A percentile compares a stretch with the other conserved stretches of the same genome.
Evolutionary conservation across 2,888 invertebrate genomes (phyloP).

Genomic region (Nycteola revayana): DNA sequence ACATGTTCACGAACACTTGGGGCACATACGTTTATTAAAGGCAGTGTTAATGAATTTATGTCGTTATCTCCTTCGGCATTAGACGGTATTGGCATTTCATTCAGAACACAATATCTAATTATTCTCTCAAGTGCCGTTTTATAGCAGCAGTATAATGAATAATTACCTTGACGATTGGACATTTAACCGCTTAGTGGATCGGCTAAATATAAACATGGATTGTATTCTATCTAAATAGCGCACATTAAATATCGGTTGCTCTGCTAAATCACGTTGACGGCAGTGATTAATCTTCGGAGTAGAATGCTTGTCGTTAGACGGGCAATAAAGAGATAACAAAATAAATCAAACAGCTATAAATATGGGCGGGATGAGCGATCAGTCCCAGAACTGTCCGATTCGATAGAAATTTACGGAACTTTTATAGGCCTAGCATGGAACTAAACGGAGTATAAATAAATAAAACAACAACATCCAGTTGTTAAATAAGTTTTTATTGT

Average conservation of each 20-base stretch:
- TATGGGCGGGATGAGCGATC: conserved; percentile 73
- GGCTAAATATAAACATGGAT: conserved; percentile 70
- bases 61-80: no score
- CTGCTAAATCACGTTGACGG: conserved; percentile 80
- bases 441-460: conserved; percentile 66
- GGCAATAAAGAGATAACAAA: conserved; percentile 81
- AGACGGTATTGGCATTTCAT: no score
- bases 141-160: conserved; percentile 43
- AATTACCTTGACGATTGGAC: conserved; percentile 57
- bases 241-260: conserved; percentile 78
- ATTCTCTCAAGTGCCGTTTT: conserved; percentile 35
- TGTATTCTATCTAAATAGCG: conserved; percentile 74
- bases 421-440: conserved; percentile 64
- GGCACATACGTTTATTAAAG: no score
- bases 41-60: no score
- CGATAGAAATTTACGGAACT: conserved; percentile 71
- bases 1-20: no score
- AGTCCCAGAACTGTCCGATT: conserved; percentile 68
- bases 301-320: conserved; percentile 79
- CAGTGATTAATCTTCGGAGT: conserved; percentile 76
- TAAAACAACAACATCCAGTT: conserved; percentile 61
- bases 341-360: conserved; percentile 80
- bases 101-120: conserved; percentile 43
- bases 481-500: conserved; percentile 70
- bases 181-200: conserved; percentile 59